Base-by-base conservation (phyloP, 1,140 invertebrate genomes). In the Mycetomoellerius zeteki region DNA sequence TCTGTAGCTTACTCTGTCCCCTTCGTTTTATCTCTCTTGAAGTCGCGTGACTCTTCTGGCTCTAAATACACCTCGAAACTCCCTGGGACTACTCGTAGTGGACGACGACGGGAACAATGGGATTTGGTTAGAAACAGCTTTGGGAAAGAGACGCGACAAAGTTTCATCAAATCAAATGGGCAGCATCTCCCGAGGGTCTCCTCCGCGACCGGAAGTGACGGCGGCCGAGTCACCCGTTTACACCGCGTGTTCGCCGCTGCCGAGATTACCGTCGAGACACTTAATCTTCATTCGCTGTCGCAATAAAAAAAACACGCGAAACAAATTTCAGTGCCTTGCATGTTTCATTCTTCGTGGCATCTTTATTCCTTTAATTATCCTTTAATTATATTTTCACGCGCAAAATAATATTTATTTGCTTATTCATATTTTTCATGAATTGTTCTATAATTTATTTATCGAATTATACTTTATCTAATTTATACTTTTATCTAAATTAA, bases 111-210 rank as follows among this genome's bases (percentile, higher is more conserved):
- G 69, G 80, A 84, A 75, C 54, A 52, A 24, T n/a, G 54, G 69
- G 80, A 16, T 75, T 75, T 56, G 88, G 62, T 75, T 89, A 73
- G 64, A 64, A 89, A 93, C 82, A 92, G 87, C 91, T 87, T 89
- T 73, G 90, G 85, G 91, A 90, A 89, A 93, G 87, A 93, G 88
- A 92, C 91, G 89, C 91, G 86, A 88, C 76, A 94, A 94, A 94
- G 93, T 94, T 94, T 94, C 94, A 94, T 94, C 93, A 94, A 94
- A 94, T 94, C 92, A 94, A 94, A 94, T 94, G 93, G 94, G 92
- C 91, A 94, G 94, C 93, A 93, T 94, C 92, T 93, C 93, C 90
- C 93, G 91, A 89, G 85, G 73, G 84, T 91, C 80, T 93, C 71
- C 87, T 90, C 88, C 91, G 90, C 85, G 92, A 91, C 86, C 89